Evolutionary conservation across 1,140 invertebrate genomes (phyloP), one percentile per base, ranked within the genome.

Genomic region (Aphelenchoides avenae): DNA sequence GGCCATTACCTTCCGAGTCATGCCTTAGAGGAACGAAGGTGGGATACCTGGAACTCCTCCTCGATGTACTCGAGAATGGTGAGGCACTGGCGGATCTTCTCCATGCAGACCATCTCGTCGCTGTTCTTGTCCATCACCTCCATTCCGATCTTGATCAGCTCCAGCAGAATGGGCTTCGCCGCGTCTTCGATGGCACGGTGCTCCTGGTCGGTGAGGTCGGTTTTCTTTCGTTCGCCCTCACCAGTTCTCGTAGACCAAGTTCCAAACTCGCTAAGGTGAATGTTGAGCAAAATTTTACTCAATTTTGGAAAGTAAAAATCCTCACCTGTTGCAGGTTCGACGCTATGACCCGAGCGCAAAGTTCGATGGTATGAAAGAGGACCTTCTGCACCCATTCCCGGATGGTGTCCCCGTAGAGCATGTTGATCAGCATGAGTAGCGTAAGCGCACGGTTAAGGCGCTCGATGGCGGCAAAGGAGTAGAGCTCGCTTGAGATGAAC

Each of bases 201-300:
- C 15, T n/a, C 24, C 33, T 52, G 44, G 7, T 52, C 50, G 13
- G 13, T n/a, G 20, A 52, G 5, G 15, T 54, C 24, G 11, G 47
- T 52, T 13, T 22, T 1, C n/a, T 52, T 52, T 1, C 50, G 48
- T 3, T 52, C 50, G 3, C 50, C 44, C 50, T 52, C 48, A 26
- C n/a, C 48, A 54, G 24, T 52, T 52, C n/a, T 52, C 50, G 48
- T 52, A 53, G n/a, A 52, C 50, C 24, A 52, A 24, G 56, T 52
- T 52, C 50, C 50, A 52, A 24, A 52, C 44, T 6, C 50, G 13
- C 30, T 52, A n/a, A n/a, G n/a, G n/a, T n/a, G n/a, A n/a, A n/a
- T n/a, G n/a, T n/a, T n/a, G n/a, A n/a, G n/a, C n/a, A n/a, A n/a
- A n/a, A n/a, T n/a, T n/a, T n/a, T n/a, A n/a, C n/a, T n/a, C n/a